Evolutionary conservation across 2,888 invertebrate genomes (phyloP).

Genomic region (Synanthedon andrenaeformis): DNA sequence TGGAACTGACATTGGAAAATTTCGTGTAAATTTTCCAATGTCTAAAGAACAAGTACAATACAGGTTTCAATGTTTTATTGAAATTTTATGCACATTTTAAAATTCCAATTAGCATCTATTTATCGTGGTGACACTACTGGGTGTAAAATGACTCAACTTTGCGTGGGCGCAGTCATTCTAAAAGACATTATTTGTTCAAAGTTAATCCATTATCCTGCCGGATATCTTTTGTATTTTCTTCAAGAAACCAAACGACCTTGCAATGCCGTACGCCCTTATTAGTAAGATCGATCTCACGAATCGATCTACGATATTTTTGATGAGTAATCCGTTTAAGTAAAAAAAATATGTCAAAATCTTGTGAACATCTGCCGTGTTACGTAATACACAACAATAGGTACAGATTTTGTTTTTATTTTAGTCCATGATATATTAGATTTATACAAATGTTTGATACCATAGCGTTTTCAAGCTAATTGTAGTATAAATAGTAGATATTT

Average conservation of each 20-base stretch:
- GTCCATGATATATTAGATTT: too few relatives aligned
- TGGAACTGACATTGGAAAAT: too few relatives aligned
- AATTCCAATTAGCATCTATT: slow-evolving; percentile 5
- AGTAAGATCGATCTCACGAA: neutral
- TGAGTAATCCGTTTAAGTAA: neutral
- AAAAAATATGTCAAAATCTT: neutral
- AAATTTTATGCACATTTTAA: too few relatives aligned
- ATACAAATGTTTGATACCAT: too few relatives aligned
- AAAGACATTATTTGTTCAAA: slow-evolving; percentile 4
- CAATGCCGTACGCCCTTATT: slow-evolving; percentile 4
- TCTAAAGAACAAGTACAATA: too few relatives aligned
- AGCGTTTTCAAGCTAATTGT: too few relatives aligned
- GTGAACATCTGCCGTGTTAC: neutral
- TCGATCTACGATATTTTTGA: neutral
- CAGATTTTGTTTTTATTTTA: too few relatives aligned
- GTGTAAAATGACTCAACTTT: slow-evolving; percentile 7
- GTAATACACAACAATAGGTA: neutral
- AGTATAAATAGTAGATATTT: too few relatives aligned
- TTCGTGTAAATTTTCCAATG: too few relatives aligned
- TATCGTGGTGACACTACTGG: slow-evolving; percentile 10
- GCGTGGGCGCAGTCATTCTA: slow-evolving; percentile 5
- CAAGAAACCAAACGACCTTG: slow-evolving; percentile 6
- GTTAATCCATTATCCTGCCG: slow-evolving; percentile 8
- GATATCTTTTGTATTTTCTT: slow-evolving; percentile 5
- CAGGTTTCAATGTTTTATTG: too few relatives aligned